Evolutionary conservation across 1,140 invertebrate genomes (phyloP).

Genomic region (Hesperophylax magnus): DNA sequence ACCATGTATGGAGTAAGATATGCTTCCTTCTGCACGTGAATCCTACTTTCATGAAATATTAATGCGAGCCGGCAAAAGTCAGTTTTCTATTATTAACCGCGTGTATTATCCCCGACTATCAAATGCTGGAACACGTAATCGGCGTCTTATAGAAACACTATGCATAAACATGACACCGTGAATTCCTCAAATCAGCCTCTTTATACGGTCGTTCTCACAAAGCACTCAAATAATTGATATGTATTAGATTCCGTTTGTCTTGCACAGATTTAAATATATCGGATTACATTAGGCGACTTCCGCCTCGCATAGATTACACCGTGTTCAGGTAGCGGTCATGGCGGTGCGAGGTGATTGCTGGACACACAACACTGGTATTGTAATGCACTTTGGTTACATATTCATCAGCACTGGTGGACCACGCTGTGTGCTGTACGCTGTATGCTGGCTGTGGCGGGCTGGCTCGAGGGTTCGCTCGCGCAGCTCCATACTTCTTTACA

Average conservation of each 20-base stretch:
- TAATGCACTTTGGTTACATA: too few species aligned
- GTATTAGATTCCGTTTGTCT: not conserved
- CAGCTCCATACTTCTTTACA: constrained; percentile 97
- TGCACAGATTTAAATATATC: not conserved
- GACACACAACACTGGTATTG: too few species aligned
- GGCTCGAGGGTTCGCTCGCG: constrained; percentile 61
- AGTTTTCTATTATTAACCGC: too few species aligned
- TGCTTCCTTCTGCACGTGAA: too few species aligned
- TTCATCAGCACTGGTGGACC: too few species aligned
- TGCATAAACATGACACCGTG: not conserved
- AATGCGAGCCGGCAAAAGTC: too few species aligned
- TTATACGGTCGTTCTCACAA: not conserved
- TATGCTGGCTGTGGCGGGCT: not conserved
- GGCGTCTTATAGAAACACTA: not conserved
- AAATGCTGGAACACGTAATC: not conserved
- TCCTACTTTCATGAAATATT: too few species aligned
- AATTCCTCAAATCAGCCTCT: not conserved
- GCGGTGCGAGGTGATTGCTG: not conserved
- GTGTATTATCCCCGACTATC: not conserved
- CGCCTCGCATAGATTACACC: not conserved
- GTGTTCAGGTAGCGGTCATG: not conserved
- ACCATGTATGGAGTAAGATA: not conserved
- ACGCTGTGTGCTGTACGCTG: too few species aligned
- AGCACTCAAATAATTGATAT: not conserved
- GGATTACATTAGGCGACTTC: constrained; percentile 1